Conservation (phyloP, 1,140 invertebrate genomes). For the Ceratosolen fusciceps region DNA sequence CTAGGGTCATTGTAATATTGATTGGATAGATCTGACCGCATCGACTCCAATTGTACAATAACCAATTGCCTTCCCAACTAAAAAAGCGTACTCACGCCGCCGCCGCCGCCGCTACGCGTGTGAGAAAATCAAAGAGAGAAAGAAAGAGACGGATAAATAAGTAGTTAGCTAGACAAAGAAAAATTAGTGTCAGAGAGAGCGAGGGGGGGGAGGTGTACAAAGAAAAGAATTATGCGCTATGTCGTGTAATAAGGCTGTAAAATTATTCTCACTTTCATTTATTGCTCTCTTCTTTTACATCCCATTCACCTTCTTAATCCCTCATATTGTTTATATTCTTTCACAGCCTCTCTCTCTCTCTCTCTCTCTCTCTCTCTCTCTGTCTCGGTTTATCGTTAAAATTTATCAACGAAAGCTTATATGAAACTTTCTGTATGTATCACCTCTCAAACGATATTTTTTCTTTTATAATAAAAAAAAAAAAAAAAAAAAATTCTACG, state of each 20-base stretch:
- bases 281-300: too few relatives aligned
- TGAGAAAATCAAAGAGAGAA: not conserved
- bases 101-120: too few relatives aligned
- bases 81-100: too few relatives aligned
- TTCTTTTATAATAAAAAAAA: too few relatives aligned
- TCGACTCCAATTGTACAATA: slow-evolving; percentile 46
- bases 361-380: not conserved
- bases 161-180: too few relatives aligned
- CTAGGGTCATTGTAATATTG: slow-evolving; percentile 31
- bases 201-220: slow-evolving; percentile 12
- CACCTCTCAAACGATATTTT: too few relatives aligned
- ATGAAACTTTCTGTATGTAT: too few relatives aligned
- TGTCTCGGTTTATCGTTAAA: not conserved
- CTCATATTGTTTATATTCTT: too few relatives aligned
- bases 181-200: too few relatives aligned
- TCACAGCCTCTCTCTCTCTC: not conserved
- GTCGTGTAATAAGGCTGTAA: not conserved
- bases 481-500: too few relatives aligned
- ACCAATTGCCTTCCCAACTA: slow-evolving; percentile 5
- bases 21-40: slow-evolving; percentile 50
- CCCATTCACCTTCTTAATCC: too few relatives aligned
- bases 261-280: slow-evolving; percentile 1
- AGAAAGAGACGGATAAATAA: slow-evolving; percentile 6
- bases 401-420: too few relatives aligned
- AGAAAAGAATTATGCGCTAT: not conserved